These are phyloP conservation scores for Noctua janthe DNA, from an alignment of 2,888 invertebrate species.

Conservation along the genomic window DNA sequence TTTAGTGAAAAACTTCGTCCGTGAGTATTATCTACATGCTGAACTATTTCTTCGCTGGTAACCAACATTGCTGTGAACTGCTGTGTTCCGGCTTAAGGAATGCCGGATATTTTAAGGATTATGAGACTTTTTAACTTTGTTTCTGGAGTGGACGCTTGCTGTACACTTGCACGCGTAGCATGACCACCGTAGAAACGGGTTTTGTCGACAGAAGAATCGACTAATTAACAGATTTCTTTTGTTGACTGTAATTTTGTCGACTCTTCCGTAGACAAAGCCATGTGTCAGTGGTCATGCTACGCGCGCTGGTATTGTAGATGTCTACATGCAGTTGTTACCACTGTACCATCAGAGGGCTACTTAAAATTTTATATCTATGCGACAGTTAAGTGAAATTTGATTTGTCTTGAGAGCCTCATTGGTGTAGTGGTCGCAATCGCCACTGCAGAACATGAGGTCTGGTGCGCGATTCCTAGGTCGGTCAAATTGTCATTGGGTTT, in stretches of 20 bases:
- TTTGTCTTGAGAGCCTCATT: background rate
- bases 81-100: background rate
- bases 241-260: too few relatives aligned
- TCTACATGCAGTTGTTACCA: too few relatives aligned
- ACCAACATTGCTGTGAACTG: slow-evolving; percentile 2
- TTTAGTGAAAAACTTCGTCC: slow-evolving; percentile 43
- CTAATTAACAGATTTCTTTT: too few relatives aligned
- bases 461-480: too few relatives aligned
- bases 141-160: background rate
- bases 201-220: too few relatives aligned
- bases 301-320: too few relatives aligned
- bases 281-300: too few relatives aligned
- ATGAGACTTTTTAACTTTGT: background rate
- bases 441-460: too few relatives aligned
- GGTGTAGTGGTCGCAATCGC: too few relatives aligned
- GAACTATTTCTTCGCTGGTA: background rate
- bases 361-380: background rate
- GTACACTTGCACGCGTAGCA: background rate
- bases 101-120: background rate
- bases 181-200: too few relatives aligned
- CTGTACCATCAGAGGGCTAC: background rate
- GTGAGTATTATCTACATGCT: slow-evolving; percentile 33
- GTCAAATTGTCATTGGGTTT: too few relatives aligned
- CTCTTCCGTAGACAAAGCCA: too few relatives aligned
- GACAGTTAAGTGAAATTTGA: background rate